A percentile compares a stretch with the other conserved stretches of the same genome.
phyloP scores from a whole-genome alignment of 2,797 vertebrate genomes.

The Syngnathus rostellatus region DNA sequence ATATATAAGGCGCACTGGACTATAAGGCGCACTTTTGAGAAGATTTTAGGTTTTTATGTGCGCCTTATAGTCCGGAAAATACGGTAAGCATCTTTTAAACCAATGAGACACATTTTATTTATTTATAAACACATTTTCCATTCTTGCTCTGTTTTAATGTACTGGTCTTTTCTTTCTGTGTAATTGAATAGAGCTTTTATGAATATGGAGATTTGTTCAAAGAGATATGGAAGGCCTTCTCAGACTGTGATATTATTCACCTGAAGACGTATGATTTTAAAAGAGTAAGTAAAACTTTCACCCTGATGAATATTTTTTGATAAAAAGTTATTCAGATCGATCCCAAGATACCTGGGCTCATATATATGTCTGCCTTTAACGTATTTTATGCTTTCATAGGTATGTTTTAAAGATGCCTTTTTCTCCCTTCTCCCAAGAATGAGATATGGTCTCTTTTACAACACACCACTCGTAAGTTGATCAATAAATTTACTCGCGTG shows the following conservation, averaged over 20 bases:
- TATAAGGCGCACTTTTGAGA: too few species aligned
- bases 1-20: too few species aligned
- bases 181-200: constrained; percentile 77
- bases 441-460: constrained; percentile 95
- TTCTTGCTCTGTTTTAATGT: constrained; percentile 7
- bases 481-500: background rate
- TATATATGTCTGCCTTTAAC: too few species aligned
- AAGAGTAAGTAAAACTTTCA: constrained; percentile 68
- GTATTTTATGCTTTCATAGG: constrained; percentile 57
- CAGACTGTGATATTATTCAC: constrained; percentile 82
- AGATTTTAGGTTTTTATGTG: too few species aligned
- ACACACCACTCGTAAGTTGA: constrained; percentile 87
- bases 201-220: constrained; percentile 91
- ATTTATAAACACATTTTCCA: too few species aligned
- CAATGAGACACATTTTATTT: background rate
- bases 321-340: background rate
- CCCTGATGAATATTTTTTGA: background rate
- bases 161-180: constrained; percentile 9
- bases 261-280: constrained; percentile 90
- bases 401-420: constrained; percentile 88
- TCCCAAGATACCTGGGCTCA: background rate
- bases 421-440: constrained; percentile 93
- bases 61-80: too few species aligned
- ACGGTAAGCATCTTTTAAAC: background rate
- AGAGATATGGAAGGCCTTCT: constrained; percentile 89